phyloP scores from a whole-genome alignment of 2,113 vertebrate species.

The Oryzias curvinotus region DNA sequence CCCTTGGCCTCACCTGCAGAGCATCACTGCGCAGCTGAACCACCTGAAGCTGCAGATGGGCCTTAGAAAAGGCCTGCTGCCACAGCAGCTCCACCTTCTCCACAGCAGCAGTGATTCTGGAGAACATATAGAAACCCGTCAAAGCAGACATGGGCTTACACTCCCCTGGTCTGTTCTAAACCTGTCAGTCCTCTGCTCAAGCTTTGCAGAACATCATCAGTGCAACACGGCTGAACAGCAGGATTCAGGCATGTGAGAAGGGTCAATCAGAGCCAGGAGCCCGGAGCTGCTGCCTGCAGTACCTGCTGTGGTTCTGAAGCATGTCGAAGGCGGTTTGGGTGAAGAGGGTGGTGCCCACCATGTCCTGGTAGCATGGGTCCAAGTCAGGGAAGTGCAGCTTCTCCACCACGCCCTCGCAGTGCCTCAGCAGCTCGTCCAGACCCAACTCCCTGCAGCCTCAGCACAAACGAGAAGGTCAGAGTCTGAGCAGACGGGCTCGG shows the following conservation, averaged over 20 bases:
- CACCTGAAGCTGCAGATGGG: constrained; percentile 62
- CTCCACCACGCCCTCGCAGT: constrained; percentile 69
- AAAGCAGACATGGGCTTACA: not conserved
- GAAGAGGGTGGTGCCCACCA: constrained; percentile 77
- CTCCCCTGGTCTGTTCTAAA: not conserved
- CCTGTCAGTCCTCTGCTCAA: not conserved
- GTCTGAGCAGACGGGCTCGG: no score
- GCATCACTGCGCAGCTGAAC: constrained; percentile 62
- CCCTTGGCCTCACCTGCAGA: constrained; percentile 53
- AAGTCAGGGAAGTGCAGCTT: constrained; percentile 73
- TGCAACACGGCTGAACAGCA: constrained; percentile 1
- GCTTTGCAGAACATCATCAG: not conserved
- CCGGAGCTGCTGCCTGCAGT: not conserved
- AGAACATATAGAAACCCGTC: not conserved
- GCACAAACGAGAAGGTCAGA: not conserved
- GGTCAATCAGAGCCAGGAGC: not conserved
- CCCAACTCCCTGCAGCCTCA: constrained; percentile 68
- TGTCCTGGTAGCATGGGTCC: constrained; percentile 69
- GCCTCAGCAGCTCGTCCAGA: constrained; percentile 69
- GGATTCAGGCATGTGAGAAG: not conserved
- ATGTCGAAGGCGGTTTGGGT: constrained; percentile 68
- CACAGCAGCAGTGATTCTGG: constrained; percentile 72
- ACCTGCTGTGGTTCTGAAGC: constrained; percentile 77
- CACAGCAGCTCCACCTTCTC: constrained; percentile 77
- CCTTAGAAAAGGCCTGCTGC: constrained; percentile 69